Evolutionary conservation across 2,797 vertebrate species (phyloP).

Genomic region (Silurus lanzhouensis): DNA sequence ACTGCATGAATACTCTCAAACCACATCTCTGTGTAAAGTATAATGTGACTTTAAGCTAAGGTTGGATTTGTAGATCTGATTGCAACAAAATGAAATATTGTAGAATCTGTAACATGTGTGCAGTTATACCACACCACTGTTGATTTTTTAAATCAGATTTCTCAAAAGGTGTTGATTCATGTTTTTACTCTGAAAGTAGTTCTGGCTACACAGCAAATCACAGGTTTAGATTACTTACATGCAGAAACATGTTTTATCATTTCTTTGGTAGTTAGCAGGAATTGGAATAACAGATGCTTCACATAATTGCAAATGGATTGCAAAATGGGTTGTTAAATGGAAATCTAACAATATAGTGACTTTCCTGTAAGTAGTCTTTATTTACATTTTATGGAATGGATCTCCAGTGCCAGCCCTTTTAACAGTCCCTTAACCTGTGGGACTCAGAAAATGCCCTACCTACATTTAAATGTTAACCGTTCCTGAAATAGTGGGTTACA

Average conservation of each 20-base stretch:
- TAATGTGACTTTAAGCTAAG: not conserved
- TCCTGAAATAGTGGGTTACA: too few species aligned
- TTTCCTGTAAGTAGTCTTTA: not conserved
- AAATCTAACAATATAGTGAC: not conserved
- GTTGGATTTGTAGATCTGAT: slow-evolving; percentile 3
- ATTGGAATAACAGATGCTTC: not conserved
- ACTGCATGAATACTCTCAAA: not conserved
- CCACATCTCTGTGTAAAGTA: slow-evolving; percentile 4
- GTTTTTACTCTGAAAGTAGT: not conserved
- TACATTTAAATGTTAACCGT: too few species aligned
- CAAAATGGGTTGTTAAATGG: not conserved
- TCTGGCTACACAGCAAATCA: not conserved
- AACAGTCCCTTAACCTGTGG: not conserved
- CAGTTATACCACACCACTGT: not conserved
- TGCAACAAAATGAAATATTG: not conserved
- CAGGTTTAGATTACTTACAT: not conserved
- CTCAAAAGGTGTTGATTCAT: not conserved
- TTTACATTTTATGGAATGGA: not conserved
- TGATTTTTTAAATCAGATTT: not conserved
- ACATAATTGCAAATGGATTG: not conserved
- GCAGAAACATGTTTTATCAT: not conserved
- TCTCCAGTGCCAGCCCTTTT: not conserved
- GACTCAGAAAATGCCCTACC: too few species aligned
- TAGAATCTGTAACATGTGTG: not conserved
- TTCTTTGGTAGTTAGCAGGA: not conserved